Evolutionary conservation across 2,888 invertebrate species (phyloP).

Genomic region (Nomada ruficornis): DNA sequence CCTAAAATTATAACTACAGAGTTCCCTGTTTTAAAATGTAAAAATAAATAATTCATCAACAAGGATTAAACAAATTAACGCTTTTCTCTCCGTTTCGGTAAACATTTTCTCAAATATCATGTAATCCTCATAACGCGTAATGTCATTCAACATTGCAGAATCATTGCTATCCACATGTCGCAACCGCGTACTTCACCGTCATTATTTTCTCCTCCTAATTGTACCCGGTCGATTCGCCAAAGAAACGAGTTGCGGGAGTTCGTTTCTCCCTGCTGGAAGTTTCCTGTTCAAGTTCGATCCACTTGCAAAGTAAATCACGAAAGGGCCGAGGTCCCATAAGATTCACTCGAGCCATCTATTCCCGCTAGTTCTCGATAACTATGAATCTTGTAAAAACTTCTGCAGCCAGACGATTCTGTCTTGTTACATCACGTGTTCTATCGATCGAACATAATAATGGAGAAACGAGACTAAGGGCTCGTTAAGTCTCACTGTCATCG

Average conservation of each 20-base stretch:
- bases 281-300: slow-evolving; percentile 54
- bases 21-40: too few relatives aligned
- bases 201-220: slow-evolving; percentile 9
- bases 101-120: too few relatives aligned
- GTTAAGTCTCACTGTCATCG: background rate
- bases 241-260: slow-evolving; percentile 59
- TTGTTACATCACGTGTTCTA: background rate
- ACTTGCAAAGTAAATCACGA: slow-evolving; percentile 55
- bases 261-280: slow-evolving; percentile 39
- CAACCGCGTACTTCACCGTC: background rate
- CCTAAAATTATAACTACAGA: too few relatives aligned
- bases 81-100: too few relatives aligned
- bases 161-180: background rate
- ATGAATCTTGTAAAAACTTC: slow-evolving; percentile 42
- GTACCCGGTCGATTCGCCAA: slow-evolving; percentile 51
- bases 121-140: background rate
- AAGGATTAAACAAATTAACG: too few relatives aligned
- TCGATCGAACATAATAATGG: slow-evolving; percentile 4
- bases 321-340: slow-evolving; percentile 21
- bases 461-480: background rate
- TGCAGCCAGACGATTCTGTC: background rate
- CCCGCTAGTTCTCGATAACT: slow-evolving; percentile 33
- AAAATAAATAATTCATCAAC: too few relatives aligned
- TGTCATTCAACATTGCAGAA: background rate
- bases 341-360: slow-evolving; percentile 45